Evolutionary conservation across 2,113 vertebrate genomes (phyloP).

Genomic region (Pipra filicauda): DNA sequence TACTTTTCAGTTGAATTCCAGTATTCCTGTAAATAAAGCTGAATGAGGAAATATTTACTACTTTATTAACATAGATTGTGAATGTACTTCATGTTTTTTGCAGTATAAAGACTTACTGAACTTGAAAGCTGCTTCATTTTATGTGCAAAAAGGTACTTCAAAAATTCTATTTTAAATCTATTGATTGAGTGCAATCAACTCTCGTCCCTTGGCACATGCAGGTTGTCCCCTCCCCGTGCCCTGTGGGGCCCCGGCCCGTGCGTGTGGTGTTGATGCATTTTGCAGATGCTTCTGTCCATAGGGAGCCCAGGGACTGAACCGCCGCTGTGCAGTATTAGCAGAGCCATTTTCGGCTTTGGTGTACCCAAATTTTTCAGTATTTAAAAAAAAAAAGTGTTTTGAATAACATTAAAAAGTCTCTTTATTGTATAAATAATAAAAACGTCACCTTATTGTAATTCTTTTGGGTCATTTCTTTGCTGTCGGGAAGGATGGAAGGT

Average conservation of each 20-base stretch:
- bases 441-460: conserved; percentile 95
- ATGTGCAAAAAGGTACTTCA: conserved; percentile 89
- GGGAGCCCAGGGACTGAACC: conserved; percentile 80
- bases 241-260: conserved; percentile 5
- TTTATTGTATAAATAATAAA: conserved; percentile 99
- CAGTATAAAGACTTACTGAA: conserved; percentile 88
- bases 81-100: conserved; percentile 95
- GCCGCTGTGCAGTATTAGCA: conserved; percentile 90
- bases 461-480: background rate
- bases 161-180: conserved; percentile 84
- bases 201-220: conserved; percentile 88
- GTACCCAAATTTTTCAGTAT: conserved; percentile 98
- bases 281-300: conserved; percentile 93
- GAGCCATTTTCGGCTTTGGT: conserved; percentile 99
- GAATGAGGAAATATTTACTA: conserved; percentile 90
- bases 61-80: conserved; percentile 95
- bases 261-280: conserved; percentile 89
- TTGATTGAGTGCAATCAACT: conserved; percentile 83
- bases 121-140: conserved; percentile 95
- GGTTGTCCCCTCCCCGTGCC: conserved; percentile 85
- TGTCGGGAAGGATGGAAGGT: background rate
- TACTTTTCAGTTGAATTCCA: conserved; percentile 84
- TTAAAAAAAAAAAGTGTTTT: conserved; percentile 92
- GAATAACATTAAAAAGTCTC: conserved; percentile 96
- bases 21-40: conserved; percentile 94